A percentile compares a stretch with the other conserved stretches of the same genome.
Evolutionary conservation across 1,140 invertebrate species (phyloP).

Genomic region (Piezodorus guildinii): DNA sequence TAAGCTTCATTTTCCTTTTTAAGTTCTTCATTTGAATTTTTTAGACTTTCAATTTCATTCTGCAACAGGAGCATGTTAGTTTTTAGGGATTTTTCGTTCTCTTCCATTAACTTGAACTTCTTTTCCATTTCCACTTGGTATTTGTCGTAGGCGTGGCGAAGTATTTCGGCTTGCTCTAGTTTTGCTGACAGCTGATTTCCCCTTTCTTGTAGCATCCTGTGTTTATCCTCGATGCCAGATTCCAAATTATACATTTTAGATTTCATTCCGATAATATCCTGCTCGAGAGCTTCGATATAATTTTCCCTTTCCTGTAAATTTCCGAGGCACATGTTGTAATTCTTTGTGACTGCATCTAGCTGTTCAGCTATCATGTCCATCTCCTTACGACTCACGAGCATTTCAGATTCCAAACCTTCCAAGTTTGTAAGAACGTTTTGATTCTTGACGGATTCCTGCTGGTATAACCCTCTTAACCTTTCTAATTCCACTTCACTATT

Average conservation of each 20-base stretch:
- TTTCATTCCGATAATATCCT: conserved; percentile 50
- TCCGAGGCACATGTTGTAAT: conserved; percentile 34
- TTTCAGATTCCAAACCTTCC: conserved; percentile 24
- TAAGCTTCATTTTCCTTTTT: conserved; percentile 20
- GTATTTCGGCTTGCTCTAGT: conserved; percentile 23
- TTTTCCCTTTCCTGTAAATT: conserved; percentile 60
- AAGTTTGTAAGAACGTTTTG: conserved; percentile 22
- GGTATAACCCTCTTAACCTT: conserved; percentile 24
- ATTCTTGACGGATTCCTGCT: conserved; percentile 22
- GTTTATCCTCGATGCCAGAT: conserved; percentile 41
- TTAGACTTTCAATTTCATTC: conserved; percentile 23
- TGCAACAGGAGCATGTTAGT: conserved; percentile 18
- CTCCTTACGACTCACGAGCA: conserved; percentile 24
- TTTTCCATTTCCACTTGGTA: conserved; percentile 36
- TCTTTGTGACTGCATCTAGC: conserved; percentile 24
- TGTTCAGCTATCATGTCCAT: conserved; percentile 24
- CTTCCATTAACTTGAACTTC: conserved; percentile 39
- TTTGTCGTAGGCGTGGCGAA: conserved; percentile 19
- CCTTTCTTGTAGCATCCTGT: conserved; percentile 41
- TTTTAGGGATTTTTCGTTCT: conserved; percentile 34
- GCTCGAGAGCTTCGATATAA: conserved; percentile 56
- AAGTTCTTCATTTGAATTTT: conserved; percentile 15
- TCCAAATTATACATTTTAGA: conserved; percentile 45
- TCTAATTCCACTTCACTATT: conserved; percentile 17
- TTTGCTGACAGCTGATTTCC: conserved; percentile 36